Percentiles rank a stretch among this genome's conserved stretches.
phyloP scores from a whole-genome alignment of 2,113 vertebrate species.

The Platysternon megacephalum region DNA sequence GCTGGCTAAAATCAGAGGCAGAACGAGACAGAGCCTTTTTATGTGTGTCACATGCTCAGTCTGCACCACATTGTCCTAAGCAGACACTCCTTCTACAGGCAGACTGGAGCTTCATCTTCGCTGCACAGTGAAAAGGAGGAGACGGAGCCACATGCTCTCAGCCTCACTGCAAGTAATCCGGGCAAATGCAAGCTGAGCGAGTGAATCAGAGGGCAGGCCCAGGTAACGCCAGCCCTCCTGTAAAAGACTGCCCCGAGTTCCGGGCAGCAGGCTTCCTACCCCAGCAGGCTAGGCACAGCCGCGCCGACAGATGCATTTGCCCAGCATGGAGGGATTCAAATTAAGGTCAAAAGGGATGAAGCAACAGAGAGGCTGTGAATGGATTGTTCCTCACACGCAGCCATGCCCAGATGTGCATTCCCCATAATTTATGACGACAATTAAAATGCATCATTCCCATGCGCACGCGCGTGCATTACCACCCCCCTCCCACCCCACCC shows the following conservation, averaged over 20 bases:
- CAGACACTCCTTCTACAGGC: neutral
- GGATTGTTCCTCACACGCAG: constrained; percentile 1
- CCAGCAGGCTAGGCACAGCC: constrained; percentile 31
- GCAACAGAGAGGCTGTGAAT: constrained; percentile 24
- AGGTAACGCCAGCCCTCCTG: neutral
- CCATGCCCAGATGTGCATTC: constrained; percentile 33
- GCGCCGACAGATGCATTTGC: constrained; percentile 29
- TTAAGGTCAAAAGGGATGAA: constrained; percentile 57
- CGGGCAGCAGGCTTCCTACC: constrained; percentile 17
- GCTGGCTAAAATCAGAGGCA: neutral
- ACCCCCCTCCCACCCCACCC: accelerated
- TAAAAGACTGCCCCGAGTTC: neutral
- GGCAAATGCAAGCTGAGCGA: neutral
- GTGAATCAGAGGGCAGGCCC: neutral
- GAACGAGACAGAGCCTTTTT: neutral
- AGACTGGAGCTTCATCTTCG: neutral
- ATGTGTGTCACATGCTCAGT: neutral
- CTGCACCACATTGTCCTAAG: neutral
- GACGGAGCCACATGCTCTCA: neutral
- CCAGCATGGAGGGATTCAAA: constrained; percentile 46
- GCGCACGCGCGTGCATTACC: too few species aligned
- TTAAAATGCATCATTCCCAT: constrained; percentile 21
- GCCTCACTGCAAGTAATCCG: neutral
- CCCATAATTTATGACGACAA: constrained; percentile 37
- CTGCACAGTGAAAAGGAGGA: neutral